A percentile compares a stretch with the other conserved stretches of the same genome.
phyloP scores from a whole-genome alignment of 2,888 invertebrate species.

The Leptinotarsa tumamoca region DNA sequence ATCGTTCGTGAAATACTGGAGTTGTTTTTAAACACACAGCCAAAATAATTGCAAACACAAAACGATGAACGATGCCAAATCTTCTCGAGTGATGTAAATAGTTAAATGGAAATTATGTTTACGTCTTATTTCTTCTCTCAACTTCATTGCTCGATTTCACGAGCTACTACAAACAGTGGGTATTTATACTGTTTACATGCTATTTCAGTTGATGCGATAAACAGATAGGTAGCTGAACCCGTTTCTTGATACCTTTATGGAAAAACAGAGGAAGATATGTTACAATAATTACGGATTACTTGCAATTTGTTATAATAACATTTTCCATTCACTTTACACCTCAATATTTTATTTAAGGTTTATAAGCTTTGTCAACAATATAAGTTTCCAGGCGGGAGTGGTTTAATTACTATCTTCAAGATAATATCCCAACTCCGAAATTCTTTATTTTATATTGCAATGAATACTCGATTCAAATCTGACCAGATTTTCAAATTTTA shows the following conservation, averaged over 20 bases:
- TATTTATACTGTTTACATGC: slow-evolving; percentile 13
- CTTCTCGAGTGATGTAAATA: slow-evolving; percentile 9
- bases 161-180: slow-evolving; percentile 11
- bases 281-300: no score
- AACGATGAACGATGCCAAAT: slow-evolving; percentile 14
- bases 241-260: neutral
- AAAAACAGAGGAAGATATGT: no score
- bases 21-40: slow-evolving; percentile 7
- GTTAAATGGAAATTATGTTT: slow-evolving; percentile 7
- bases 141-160: slow-evolving; percentile 6
- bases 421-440: no score
- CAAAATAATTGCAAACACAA: neutral
- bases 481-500: no score
- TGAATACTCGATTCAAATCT: no score
- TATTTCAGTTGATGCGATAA: neutral
- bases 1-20: slow-evolving; percentile 16
- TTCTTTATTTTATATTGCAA: no score
- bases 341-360: no score
- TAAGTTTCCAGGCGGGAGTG: no score
- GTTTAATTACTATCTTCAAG: no score
- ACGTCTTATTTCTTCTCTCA: slow-evolving; percentile 11
- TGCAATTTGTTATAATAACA: no score
- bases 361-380: no score
- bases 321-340: no score
- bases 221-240: slow-evolving; percentile 9